Percentiles rank a stretch among this genome's conserved stretches.
These are phyloP conservation scores for Thamnophis elegans DNA, from an alignment of 2,797 vertebrate species.

Conservation along the genomic window DNA sequence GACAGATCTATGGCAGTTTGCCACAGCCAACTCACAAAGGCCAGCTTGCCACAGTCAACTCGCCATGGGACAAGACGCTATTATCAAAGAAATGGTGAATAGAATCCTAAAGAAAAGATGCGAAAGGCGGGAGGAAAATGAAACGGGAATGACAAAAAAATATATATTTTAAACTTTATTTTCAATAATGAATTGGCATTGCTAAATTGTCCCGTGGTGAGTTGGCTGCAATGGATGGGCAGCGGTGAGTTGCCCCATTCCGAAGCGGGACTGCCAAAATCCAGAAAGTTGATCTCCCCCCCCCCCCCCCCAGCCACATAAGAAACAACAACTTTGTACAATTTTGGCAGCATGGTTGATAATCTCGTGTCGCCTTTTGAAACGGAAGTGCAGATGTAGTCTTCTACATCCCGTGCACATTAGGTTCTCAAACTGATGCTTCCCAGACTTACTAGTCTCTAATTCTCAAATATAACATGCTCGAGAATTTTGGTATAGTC, in stretches of 20 bases:
- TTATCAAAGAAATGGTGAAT: too few species aligned
- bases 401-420: not conserved
- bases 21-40: not conserved
- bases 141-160: too few species aligned
- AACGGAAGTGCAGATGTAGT: not conserved
- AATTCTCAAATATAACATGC: not conserved
- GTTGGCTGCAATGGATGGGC: too few species aligned
- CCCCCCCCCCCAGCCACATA: not conserved
- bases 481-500: not conserved
- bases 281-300: not conserved
- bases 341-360: not conserved
- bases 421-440: not conserved
- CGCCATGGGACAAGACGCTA: too few species aligned
- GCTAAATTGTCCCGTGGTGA: too few species aligned
- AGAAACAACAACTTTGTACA: conserved; percentile 8
- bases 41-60: too few species aligned
- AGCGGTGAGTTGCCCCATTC: too few species aligned
- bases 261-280: not conserved
- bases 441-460: not conserved
- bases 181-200: too few species aligned
- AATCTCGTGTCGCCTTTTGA: not conserved
- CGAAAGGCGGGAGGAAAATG: too few species aligned
- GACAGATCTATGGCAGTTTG: not conserved
- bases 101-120: too few species aligned
- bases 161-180: too few species aligned